Base-by-base conservation (phyloP, 2,888 invertebrate species). In the Xanthostigma xanthostigma region DNA sequence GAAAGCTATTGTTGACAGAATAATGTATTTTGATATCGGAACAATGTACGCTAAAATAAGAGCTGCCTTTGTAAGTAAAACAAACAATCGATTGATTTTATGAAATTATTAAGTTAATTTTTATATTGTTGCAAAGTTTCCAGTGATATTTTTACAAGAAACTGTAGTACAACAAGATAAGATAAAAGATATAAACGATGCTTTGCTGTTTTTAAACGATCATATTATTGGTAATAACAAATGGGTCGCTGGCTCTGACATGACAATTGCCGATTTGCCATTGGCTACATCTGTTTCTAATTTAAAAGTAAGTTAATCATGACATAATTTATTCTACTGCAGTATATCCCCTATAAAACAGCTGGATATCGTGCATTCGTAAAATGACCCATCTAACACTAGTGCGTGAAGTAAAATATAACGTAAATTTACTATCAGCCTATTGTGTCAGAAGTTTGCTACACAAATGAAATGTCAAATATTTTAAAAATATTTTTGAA, bases 181-280 rank as follows among this genome's bases (percentile, higher is more conserved):
- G 37, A 75, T 71, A 58, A 67, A 73, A 52, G 69, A 74, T 44
- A 57, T 81, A 27, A 74, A 77, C 49, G 68, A 70, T 52, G 74
- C 76, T 4, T 65, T 81, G n/a, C 72, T 68, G 3, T 76, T 76
- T 56, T 60, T 81, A 39, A 38, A 27, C 6, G 74, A 81, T 48
- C 65, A 67, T 27, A 79, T 76, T 58, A 62, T 81, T 40, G 70
- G 68, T 49, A 72, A 67, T 13, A 71, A 69, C 43, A 69, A 75
- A 53, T 82, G 77, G 72, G 74, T 77, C 35, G 73, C 78, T 27
- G 81, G 80, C 8, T 69, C 77, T 41, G 64, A 71, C 44, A 62
- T 74, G 36, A 81, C 81, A 11, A 72, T 82, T 51, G 82, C 82
- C 36, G 82, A 83, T 59, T 73, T 76, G 54, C 70, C 73, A 8